These are phyloP conservation scores for Ceryle rudis DNA, from an alignment of 2,797 vertebrate genomes.

Conservation along the genomic window DNA sequence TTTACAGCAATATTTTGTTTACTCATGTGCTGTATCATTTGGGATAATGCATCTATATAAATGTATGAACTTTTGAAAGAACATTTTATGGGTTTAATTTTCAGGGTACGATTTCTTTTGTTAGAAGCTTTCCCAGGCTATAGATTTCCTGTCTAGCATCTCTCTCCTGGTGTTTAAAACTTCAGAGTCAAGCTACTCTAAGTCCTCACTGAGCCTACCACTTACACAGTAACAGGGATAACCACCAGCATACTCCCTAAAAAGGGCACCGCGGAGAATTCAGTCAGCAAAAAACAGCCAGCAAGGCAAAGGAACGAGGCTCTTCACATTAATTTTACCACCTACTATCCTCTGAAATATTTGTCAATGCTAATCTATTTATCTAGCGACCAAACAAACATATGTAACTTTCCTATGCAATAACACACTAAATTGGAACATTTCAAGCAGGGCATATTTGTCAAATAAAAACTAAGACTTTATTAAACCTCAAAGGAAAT, in stretches of 20 bases:
- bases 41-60: not conserved
- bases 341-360: not conserved
- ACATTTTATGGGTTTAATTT: not conserved
- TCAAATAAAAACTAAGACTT: constrained; percentile 5
- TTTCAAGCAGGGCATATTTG: not conserved
- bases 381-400: not conserved
- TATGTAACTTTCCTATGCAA: not conserved
- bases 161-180: not conserved
- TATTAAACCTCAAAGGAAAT: not conserved
- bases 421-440: not conserved
- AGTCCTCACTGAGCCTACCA: not conserved
- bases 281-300: not conserved
- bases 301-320: not conserved
- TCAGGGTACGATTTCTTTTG: not conserved
- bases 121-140: not conserved
- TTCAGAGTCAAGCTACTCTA: not conserved
- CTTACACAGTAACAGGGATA: not conserved
- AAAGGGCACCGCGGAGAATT: not conserved
- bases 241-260: not conserved
- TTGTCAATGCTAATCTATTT: not conserved
- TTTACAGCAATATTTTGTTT: not conserved
- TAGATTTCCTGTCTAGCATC: not conserved
- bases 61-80: not conserved
- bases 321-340: not conserved
- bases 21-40: not conserved